Base-by-base conservation (phyloP, 2,113 vertebrate species). In the Aramus guarauna region DNA sequence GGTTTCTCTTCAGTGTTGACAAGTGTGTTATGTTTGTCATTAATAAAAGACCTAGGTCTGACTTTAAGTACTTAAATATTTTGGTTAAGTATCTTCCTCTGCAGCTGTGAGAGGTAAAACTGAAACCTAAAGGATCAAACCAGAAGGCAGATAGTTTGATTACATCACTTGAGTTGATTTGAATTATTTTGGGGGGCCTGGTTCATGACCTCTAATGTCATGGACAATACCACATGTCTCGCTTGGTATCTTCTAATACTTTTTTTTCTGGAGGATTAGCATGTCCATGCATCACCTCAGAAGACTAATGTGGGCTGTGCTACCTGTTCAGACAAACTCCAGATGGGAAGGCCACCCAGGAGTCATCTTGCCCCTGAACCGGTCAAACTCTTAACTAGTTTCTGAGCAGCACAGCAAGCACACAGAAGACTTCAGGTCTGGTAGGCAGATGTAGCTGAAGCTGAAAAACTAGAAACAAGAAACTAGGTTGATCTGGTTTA, bases 261-360 rank as follows among this genome's bases (percentile, higher is more conserved):
- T 73, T 39, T 55, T 86, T 79, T 88, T 66, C 74, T 77, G 67
- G 75, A 77, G 90, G 79, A 88, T 96, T 96, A 86, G 41, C 26
- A 26, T 84, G 83, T 89, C 87, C 66, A 32, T 76, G 84, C 77
- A 56, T 94, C 83, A 75, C 43, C 74, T 97, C 29, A 0, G 85
- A 92, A 94, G 89, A 89, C 56, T 68, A 29, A 89, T 94, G 91
- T 92, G 76, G 34, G 36, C 79, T 86, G 39, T 87, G 79, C 88
- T 96, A 94, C 95, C 97, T 96, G 95, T 95, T 94, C 95, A 91
- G 88, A 64, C 81, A 75, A 91, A 90, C 64, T 82, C 91, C 94
- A 94, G 94, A 92, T 95, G 89, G 83, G 59, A 85, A 91, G 95
- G 91, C 93, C 92, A 96, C 94, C 93, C 90, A 96, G 60, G 78